phyloP scores from a whole-genome alignment of 1,140 invertebrate species.

The Bombyx mori region DNA sequence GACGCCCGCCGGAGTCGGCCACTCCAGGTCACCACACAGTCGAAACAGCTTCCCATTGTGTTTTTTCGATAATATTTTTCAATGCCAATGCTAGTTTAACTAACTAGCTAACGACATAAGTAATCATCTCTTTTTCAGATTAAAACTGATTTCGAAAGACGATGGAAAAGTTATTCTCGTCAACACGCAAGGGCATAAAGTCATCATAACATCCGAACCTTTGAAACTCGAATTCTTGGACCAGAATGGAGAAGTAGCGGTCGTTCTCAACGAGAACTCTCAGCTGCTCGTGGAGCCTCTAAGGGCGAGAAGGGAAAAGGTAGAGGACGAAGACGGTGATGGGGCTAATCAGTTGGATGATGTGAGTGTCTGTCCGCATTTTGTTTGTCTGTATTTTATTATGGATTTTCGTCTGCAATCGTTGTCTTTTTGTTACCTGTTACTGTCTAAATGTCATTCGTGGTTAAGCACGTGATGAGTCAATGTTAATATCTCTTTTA shows the following conservation, averaged over 20 bases:
- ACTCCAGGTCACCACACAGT: too few species aligned
- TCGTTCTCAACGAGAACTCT: slow-evolving; percentile 90
- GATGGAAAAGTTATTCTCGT: slow-evolving; percentile 68
- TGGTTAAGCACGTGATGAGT: too few species aligned
- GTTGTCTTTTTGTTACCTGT: neutral
- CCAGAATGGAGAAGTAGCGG: slow-evolving; percentile 78
- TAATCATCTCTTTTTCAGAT: slow-evolving; percentile 24
- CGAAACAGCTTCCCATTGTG: too few species aligned
- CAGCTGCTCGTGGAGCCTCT: slow-evolving; percentile 95
- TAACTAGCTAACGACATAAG: neutral
- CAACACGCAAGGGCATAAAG: slow-evolving; percentile 78
- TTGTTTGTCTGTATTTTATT: slow-evolving; percentile 10
- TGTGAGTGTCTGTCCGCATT: slow-evolving; percentile 28
- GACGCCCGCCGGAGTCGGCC: too few species aligned
- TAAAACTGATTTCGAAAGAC: slow-evolving; percentile 45
- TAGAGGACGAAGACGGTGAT: slow-evolving; percentile 43
- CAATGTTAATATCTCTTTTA: too few species aligned
- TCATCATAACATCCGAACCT: slow-evolving; percentile 81
- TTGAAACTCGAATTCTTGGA: slow-evolving; percentile 90
- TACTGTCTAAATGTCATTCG: too few species aligned
- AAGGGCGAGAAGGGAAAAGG: slow-evolving; percentile 74
- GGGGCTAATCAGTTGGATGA: slow-evolving; percentile 21
- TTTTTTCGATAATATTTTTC: too few species aligned
- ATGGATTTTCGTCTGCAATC: neutral
- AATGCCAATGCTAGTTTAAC: too few species aligned